Evolutionary conservation across 2,113 vertebrate genomes (phyloP).

Genomic region (Ophiodon elongatus): DNA sequence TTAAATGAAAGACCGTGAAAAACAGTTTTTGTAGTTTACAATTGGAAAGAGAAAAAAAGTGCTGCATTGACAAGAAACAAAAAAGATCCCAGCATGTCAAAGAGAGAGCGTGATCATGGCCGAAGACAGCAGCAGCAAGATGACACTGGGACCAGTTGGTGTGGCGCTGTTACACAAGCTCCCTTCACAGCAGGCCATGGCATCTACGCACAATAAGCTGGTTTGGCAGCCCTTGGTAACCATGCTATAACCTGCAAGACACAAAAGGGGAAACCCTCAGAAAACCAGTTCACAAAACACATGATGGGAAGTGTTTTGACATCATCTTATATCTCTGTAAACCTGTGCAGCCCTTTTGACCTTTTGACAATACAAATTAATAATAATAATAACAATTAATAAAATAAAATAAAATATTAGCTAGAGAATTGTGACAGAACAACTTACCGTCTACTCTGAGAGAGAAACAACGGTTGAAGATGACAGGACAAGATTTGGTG

Average conservation of each 20-base stretch:
- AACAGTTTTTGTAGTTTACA: background rate
- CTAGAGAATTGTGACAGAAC: background rate
- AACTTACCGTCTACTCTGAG: constrained; percentile 37
- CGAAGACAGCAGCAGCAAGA: constrained; percentile 56
- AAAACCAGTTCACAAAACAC: background rate
- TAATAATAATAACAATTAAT: too few species aligned
- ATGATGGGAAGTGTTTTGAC: background rate
- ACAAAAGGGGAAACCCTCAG: background rate
- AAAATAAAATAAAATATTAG: background rate
- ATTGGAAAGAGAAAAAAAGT: background rate
- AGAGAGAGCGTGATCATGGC: constrained; percentile 35
- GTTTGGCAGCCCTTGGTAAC: constrained; percentile 58
- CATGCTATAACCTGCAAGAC: constrained; percentile 29
- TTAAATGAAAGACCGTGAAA: background rate
- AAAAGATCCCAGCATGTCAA: constrained; percentile 23
- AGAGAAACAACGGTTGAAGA: constrained; percentile 66
- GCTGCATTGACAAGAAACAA: background rate
- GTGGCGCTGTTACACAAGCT: constrained; percentile 65
- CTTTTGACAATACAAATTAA: too few species aligned
- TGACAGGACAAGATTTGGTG: constrained; percentile 38
- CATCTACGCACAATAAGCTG: accelerated
- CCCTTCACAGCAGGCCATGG: constrained; percentile 57
- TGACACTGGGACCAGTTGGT: constrained; percentile 19
- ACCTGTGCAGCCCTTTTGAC: too few species aligned
- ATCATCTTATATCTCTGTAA: too few species aligned